These are phyloP conservation scores for Bombus superbus DNA, from an alignment of 1,140 invertebrate genomes.

Conservation along the genomic window DNA sequence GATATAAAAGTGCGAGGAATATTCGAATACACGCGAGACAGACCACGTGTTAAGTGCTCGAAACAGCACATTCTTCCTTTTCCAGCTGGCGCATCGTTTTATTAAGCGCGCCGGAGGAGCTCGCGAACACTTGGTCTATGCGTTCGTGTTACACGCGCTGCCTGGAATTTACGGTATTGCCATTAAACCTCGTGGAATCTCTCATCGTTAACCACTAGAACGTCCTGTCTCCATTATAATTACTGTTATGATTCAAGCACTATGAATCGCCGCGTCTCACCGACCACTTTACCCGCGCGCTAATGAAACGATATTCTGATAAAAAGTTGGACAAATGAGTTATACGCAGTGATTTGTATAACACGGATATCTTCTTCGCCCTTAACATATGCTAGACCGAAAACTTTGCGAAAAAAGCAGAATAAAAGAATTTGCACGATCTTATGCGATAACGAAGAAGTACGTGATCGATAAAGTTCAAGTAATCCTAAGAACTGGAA, in stretches of 20 bases:
- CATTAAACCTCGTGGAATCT: conserved; percentile 12
- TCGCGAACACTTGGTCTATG: not conserved
- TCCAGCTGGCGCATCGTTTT: not conserved
- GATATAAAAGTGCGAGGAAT: no score
- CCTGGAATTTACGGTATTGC: conserved; percentile 28
- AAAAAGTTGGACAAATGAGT: not conserved
- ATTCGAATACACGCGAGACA: not conserved
- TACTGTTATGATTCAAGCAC: conserved; percentile 5
- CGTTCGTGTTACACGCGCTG: conserved; percentile 19
- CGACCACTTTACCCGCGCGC: not conserved
- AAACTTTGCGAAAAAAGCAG: no score
- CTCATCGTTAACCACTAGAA: conserved; percentile 21
- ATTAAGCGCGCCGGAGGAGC: not conserved
- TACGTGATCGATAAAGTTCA: not conserved
- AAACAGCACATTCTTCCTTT: conserved; percentile 11
- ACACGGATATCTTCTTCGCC: not conserved
- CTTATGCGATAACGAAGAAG: not conserved
- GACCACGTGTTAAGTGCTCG: not conserved
- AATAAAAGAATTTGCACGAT: not conserved
- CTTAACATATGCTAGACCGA: not conserved
- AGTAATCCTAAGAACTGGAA: no score
- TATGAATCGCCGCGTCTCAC: not conserved
- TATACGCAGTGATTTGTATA: not conserved
- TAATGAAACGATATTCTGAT: not conserved
- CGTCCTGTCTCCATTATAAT: not conserved